Evolutionary conservation across 2,113 vertebrate genomes (phyloP), one percentile per base, ranked within the genome.

Genomic region (Podilymbus podiceps): DNA sequence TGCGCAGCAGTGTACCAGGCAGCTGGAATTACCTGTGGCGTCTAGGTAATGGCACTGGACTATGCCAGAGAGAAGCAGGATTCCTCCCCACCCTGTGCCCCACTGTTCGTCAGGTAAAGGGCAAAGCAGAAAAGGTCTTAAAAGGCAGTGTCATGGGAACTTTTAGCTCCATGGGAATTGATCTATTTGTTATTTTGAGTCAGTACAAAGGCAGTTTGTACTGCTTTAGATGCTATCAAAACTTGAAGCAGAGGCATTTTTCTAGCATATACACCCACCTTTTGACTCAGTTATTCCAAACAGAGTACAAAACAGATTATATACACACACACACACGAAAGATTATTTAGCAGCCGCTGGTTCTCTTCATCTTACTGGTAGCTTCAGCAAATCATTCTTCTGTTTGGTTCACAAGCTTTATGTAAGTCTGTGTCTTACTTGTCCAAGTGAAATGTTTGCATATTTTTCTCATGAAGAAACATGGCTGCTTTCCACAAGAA

Each of bases 41-140:
- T 5, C 0, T 3, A 24, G 47, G 52, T 1, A 8, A 75, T 38
- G 56, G 49, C 2, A 3, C 25, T 6, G n/a, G 58, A 8, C 40
- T 23, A 5, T 5, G 38, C 46, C 22, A 8, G 25, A 1, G 31
- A 50, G 21, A 23, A 53, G 2, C 8, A 8, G n/a, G 46, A 30
- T 16, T 71, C 15, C 19, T 60, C 58, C 42, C 19, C 42, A 11
- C 24, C 79, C 81, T 15, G 3, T 24, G 12, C 18, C 72, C n/a
- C 16, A 2, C 25, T 4, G 20, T 5, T 27, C 62, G 49, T 30
- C 53, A 49, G 62, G 28, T 50, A 40, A 52, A 0, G 1, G 27
- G 13, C 35, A 62, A 20, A 79, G 27, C 24, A 35, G 38, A 15
- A 31, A 19, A 40, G 60, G 5, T 35, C 5, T 3, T 21, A 23